Conservation (phyloP, 2,888 invertebrate genomes). For the Microctonus brassicae region DNA sequence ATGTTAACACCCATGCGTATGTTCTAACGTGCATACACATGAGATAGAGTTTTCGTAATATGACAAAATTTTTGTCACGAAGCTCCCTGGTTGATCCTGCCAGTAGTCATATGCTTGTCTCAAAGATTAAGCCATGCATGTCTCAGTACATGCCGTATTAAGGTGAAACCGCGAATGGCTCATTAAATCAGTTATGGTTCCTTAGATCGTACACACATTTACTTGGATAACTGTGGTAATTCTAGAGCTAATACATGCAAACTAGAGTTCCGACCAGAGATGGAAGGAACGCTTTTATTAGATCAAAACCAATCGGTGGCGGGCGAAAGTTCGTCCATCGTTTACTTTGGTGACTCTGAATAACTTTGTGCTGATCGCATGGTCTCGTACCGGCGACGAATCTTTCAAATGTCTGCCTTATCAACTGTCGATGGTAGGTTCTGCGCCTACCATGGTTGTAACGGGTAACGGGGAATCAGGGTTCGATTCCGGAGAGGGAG, state of each 20-base stretch:
- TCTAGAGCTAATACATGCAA: constrained; percentile 79
- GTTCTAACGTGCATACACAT: no score
- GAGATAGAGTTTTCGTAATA: no score
- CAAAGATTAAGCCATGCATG: constrained; percentile 79
- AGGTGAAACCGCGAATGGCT: constrained; percentile 73
- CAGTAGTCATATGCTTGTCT: constrained; percentile 76
- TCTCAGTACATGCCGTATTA: constrained; percentile 73
- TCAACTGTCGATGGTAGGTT: constrained; percentile 79
- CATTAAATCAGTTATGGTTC: constrained; percentile 73
- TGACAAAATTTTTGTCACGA: constrained; percentile 27
- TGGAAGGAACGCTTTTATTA: no score
- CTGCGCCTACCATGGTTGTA: constrained; percentile 78
- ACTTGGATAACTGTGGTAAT: constrained; percentile 77
- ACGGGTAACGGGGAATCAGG: constrained; percentile 81
- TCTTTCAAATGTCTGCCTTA: constrained; percentile 79
- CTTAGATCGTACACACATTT: constrained; percentile 66
- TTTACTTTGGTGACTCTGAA: no score
- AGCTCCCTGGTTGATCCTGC: constrained; percentile 71
- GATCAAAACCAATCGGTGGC: no score
- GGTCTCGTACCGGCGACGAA: constrained; percentile 71
- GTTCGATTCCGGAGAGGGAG: constrained; percentile 69
- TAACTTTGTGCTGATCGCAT: constrained; percentile 57
- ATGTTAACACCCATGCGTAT: no score
- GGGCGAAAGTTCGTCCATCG: no score
- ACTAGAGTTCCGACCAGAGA: constrained; percentile 70